Percentiles rank a stretch among this genome's conserved stretches.
Conservation (phyloP, 2,113 vertebrate species). For the Grantiella picta region DNA sequence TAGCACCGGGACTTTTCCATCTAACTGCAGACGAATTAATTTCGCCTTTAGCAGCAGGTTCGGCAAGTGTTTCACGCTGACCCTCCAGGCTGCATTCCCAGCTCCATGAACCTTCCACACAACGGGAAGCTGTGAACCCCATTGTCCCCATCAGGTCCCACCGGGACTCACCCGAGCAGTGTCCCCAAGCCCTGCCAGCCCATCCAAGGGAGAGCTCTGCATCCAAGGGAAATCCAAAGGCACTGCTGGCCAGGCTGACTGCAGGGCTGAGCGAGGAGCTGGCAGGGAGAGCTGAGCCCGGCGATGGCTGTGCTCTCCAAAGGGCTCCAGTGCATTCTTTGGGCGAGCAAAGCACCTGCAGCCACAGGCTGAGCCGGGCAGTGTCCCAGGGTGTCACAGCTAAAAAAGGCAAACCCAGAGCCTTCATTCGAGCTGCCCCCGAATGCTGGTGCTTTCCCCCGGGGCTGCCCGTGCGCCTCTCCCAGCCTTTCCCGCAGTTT, state of each 20-base stretch:
- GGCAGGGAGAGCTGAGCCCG: background rate
- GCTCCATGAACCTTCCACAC: background rate
- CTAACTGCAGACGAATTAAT: background rate
- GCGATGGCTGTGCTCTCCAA: background rate
- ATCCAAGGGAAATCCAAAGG: background rate
- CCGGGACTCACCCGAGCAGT: constrained; percentile 74
- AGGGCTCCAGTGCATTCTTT: background rate
- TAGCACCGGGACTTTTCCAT: background rate
- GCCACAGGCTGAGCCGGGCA: background rate
- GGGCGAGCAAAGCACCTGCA: background rate
- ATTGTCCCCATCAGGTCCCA: rapidly evolving
- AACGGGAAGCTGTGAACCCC: background rate
- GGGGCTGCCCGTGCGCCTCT: background rate
- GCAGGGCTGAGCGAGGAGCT: too few relatives aligned
- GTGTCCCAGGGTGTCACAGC: background rate
- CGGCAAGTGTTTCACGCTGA: background rate
- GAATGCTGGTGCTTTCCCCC: background rate
- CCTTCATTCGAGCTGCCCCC: background rate
- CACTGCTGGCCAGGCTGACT: background rate
- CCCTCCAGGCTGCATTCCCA: background rate
- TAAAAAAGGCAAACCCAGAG: constrained; percentile 1
- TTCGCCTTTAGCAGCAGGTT: background rate
- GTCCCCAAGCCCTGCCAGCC: background rate
- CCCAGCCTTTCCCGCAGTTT: background rate
- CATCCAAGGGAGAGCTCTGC: rapidly evolving